These are phyloP conservation scores for Platypus cylindrus DNA, from an alignment of 2,888 invertebrate species.

Conservation along the genomic window DNA sequence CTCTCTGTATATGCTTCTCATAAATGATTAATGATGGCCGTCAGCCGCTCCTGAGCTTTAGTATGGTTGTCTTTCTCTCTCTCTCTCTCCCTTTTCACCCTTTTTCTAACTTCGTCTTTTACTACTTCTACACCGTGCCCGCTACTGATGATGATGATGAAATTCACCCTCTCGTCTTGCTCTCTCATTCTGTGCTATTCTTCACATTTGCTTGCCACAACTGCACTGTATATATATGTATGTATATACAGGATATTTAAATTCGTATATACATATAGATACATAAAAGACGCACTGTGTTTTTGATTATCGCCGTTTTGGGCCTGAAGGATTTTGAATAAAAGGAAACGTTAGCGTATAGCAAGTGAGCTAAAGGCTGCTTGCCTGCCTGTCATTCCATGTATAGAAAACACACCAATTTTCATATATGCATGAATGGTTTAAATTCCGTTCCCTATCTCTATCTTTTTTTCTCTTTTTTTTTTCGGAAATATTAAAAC, in stretches of 20 bases:
- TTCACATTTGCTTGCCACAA: constrained; percentile 14
- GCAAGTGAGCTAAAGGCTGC: constrained; percentile 10
- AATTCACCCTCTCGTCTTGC: constrained; percentile 21
- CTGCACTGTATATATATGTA: constrained; percentile 35
- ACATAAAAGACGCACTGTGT: constrained; percentile 33
- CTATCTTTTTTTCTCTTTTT: neutral
- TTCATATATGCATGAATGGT: constrained; percentile 5
- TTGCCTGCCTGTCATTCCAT: too few relatives aligned
- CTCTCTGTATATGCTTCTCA: too few relatives aligned
- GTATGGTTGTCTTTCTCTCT: constrained; percentile 27
- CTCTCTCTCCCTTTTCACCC: constrained; percentile 8
- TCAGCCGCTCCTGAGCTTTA: constrained; percentile 37
- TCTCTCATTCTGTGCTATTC: constrained; percentile 7
- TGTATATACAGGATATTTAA: constrained; percentile 34
- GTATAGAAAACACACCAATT: too few relatives aligned
- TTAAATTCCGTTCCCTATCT: constrained; percentile 3
- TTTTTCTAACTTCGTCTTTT: constrained; percentile 19
- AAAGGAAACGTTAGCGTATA: constrained; percentile 18
- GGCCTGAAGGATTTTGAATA: constrained; percentile 32
- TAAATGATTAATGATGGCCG: constrained; percentile 36
- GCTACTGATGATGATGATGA: too few relatives aligned
- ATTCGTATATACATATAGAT: too few relatives aligned
- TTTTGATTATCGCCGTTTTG: constrained; percentile 35
- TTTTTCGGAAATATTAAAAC: too few relatives aligned
- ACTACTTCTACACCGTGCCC: neutral